Conservation (phyloP, 1,140 invertebrate species). For the Drosophila oshimai region DNA sequence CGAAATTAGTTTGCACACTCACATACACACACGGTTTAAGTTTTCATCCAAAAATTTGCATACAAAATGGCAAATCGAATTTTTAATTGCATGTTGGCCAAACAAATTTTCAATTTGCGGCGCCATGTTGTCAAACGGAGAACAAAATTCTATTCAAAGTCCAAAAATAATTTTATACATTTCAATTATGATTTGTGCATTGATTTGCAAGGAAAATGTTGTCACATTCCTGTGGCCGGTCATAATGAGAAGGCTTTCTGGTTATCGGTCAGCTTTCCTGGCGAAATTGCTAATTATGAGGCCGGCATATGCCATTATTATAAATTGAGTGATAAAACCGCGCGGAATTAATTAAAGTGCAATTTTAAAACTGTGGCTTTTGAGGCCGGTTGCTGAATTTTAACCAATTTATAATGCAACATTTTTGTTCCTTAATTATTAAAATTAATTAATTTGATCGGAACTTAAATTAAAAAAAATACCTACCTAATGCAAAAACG, state of each 20-base stretch:
- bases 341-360: constrained; percentile 23
- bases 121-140: constrained; percentile 1
- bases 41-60: constrained; percentile 22
- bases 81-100: constrained; percentile 44
- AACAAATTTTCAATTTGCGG: constrained; percentile 53
- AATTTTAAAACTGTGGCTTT: constrained; percentile 12
- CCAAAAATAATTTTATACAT: constrained; percentile 14
- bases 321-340: constrained; percentile 54
- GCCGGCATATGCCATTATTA: constrained; percentile 29
- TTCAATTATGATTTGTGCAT: constrained; percentile 27
- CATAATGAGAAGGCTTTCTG: constrained; percentile 5
- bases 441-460: too few species aligned
- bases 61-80: constrained; percentile 50
- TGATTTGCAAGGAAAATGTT: constrained; percentile 14
- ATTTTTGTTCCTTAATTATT: too few species aligned
- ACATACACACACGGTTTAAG: background rate
- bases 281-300: constrained; percentile 40
- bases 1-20: background rate
- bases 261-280: background rate
- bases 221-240: background rate
- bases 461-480: background rate
- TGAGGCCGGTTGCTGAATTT: background rate
- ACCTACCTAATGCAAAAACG: too few species aligned
- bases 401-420: background rate
- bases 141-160: background rate